Evolutionary conservation across 2,888 invertebrate genomes (phyloP), one percentile per base, ranked within the genome.

Genomic region (Portevinia maculata): DNA sequence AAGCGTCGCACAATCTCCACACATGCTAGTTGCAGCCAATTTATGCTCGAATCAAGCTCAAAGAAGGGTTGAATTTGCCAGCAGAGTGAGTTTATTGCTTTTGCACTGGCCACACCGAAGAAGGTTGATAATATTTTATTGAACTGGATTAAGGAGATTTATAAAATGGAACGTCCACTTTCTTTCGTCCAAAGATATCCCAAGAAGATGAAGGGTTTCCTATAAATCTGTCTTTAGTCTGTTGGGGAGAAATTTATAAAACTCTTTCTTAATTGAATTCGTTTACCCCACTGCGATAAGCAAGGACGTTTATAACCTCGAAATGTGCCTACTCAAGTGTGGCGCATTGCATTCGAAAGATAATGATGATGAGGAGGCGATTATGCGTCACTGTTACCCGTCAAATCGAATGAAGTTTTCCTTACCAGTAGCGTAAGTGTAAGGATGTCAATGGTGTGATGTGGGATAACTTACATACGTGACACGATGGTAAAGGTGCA

Each of bases 101-200:
- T 19, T 37, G 17, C 17, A 13, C 55, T 74, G 30, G 60, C 17
- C 74, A 55, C 53, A 24, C 28, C 32, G 32, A 71, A 81, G 60
- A 59, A 70, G 78, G 78, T 17, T 44, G 59, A 71, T 59, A 76
- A 71, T 59, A 76, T 81, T 81, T 81, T 81, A 81, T 81, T 81
- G 81, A 65, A 71, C 81, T 64, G 81, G 76, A 81, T 76, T 76
- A 79, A 69, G 70, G 70, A 71, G 76, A 76, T 81, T 76, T 81
- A 81, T 70, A 81, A 81, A 76, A 65, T 60, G 52, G 52, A 81
- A 76, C 65, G 76, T 75, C 64, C 76, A 70, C 46, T 81, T 74
- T 62, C 67, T 50, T 70, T 30, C 52, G 44, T 21, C 39, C 52
- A 52, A 59, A 81, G 79, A 75, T 81, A 75, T 32, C 28, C 48